Conservation (phyloP, 2,888 invertebrate genomes). For the Dromius quadrimaculatus region DNA sequence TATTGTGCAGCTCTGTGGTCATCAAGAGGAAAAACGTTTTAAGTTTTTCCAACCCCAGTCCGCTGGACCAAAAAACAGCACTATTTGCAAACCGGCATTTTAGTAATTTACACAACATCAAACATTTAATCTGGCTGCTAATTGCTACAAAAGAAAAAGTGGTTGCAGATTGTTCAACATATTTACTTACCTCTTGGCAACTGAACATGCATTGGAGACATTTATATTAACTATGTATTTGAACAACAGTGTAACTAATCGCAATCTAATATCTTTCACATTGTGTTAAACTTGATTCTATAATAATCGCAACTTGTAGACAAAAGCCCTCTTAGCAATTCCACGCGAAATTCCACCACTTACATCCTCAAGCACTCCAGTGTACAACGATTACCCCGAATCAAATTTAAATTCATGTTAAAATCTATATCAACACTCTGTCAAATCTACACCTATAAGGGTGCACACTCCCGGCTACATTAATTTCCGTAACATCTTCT, state of each 20-base stretch:
- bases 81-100: neutral
- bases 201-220: too few relatives aligned
- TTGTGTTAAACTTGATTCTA: neutral
- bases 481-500: conserved; percentile 38
- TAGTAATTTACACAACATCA: conserved; percentile 16
- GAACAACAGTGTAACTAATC: too few relatives aligned
- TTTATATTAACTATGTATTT: too few relatives aligned
- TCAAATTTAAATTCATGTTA: conserved; percentile 45
- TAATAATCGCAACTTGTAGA: conserved; percentile 2
- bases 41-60: neutral
- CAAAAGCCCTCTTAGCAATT: conserved; percentile 25
- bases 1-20: neutral
- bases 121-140: conserved; percentile 4
- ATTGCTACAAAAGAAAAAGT: conserved; percentile 6
- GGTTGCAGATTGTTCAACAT: too few relatives aligned
- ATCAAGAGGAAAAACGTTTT: conserved; percentile 17
- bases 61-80: neutral
- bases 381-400: conserved; percentile 33
- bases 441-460: conserved; percentile 44
- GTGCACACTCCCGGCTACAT: conserved; percentile 18
- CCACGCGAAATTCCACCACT: conserved; percentile 2
- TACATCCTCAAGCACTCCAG: neutral
- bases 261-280: too few relatives aligned
- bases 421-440: conserved; percentile 44
- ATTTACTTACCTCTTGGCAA: too few relatives aligned